Evolutionary conservation across 1,140 invertebrate genomes (phyloP), one percentile per base, ranked within the genome.

Genomic region (Papilio aristodemus): DNA sequence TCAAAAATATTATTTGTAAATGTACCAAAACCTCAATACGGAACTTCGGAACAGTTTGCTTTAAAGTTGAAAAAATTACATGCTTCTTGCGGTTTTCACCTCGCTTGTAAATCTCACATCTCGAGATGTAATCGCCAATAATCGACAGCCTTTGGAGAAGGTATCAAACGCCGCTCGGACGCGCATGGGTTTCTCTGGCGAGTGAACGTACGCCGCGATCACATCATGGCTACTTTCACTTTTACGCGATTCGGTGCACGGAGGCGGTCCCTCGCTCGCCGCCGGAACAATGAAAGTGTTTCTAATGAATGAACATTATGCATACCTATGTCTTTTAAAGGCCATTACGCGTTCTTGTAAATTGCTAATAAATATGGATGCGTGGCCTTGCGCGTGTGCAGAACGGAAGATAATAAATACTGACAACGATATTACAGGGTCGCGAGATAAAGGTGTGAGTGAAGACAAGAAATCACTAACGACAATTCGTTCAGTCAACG

Each of bases 221-320:
- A 78, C 81, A 85, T 86, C 77, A 80, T 77, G 62, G 67, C 14
- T 66, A 86, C 86, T 88, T 88, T 88, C 86, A 88, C 86, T 86
- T 88, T 86, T 84, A 80, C 78, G 75, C 77, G 77, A 81, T 84
- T 85, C 85, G 73, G 77, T 78, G 79, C 79, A 78, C 80, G 80
- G 77, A 72, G 79, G 63, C 62, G 70, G 67, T 71, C 70, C 71
- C 76, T 76, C 81, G 58, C 74, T 79, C 70, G 19, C 67, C 66
- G 74, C 75, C 79, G 79, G 76, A 79, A 86, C 83, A 84, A 86
- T 82, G 84, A 86, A 86, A 86, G 84, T 83, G 77, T 76, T 75
- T 78, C 75, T 78, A 85, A 84, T 82, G 74, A 83, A 41, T 46
- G 50, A 46, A 66, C 41, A 66, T 66, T 66, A 66, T 66, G 63